phyloP scores from a whole-genome alignment of 2,797 vertebrate genomes.

The Hippocampus kuda region DNA sequence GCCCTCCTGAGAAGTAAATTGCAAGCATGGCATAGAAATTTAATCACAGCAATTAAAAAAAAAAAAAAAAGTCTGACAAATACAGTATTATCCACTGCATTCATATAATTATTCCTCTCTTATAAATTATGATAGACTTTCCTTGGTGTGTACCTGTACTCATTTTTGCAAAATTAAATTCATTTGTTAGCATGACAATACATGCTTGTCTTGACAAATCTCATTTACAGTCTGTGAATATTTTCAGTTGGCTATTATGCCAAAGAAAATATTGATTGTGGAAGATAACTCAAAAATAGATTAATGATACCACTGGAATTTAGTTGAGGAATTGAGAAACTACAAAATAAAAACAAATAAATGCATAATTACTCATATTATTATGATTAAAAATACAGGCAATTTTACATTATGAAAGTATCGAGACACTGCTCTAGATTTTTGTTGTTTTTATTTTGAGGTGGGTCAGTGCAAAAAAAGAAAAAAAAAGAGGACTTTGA shows the following conservation, averaged over 20 bases:
- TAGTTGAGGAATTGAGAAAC: neutral
- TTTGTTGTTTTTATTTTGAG: no score
- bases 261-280: neutral
- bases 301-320: neutral
- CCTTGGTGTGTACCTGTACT: neutral
- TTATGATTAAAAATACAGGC: no score
- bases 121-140: neutral
- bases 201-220: neutral
- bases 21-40: neutral
- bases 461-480: constrained; percentile 7
- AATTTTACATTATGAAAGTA: no score
- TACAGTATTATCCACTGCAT: no score
- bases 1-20: constrained; percentile 26
- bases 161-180: neutral
- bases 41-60: neutral
- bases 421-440: no score
- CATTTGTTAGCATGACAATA: neutral
- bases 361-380: no score
- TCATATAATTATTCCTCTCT: neutral
- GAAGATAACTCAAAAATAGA: neutral
- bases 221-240: neutral
- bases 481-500: constrained; percentile 20
- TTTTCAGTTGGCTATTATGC: neutral
- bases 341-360: neutral
- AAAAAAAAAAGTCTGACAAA: neutral